These are phyloP conservation scores for Phyllotreta striolata DNA, from an alignment of 2,888 invertebrate genomes.

Conservation along the genomic window DNA sequence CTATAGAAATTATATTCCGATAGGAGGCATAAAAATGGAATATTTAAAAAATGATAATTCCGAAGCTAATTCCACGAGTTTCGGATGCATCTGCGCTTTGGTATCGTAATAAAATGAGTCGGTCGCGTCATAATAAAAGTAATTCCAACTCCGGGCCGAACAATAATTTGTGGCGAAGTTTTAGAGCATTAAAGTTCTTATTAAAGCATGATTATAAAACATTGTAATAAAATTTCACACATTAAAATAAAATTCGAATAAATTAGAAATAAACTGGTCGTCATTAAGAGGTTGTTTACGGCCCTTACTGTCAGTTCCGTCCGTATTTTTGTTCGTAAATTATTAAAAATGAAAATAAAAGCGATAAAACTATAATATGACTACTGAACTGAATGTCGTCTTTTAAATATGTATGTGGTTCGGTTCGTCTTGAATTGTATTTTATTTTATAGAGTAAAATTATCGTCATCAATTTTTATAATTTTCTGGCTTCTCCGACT, in stretches of 20 bases:
- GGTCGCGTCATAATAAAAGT: conserved; percentile 37
- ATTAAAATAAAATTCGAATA: conserved; percentile 64
- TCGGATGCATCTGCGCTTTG: conserved; percentile 29
- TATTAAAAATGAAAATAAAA: conserved; percentile 62
- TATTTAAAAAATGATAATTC: conserved; percentile 42
- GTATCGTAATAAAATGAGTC: conserved; percentile 29
- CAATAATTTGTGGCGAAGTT: conserved; percentile 58
- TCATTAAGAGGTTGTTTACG: conserved; percentile 62
- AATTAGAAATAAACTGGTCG: conserved; percentile 63
- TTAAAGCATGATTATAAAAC: conserved; percentile 64
- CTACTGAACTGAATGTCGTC: conserved; percentile 58
- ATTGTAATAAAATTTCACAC: conserved; percentile 63
- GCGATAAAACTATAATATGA: conserved; percentile 62
- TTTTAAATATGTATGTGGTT: conserved; percentile 50
- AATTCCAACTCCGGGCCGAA: conserved; percentile 36
- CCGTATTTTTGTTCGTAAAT: conserved; percentile 64
- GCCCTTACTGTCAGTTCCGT: conserved; percentile 59
- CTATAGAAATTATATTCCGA: conserved; percentile 11
- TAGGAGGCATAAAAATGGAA: conserved; percentile 28
- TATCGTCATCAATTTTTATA: conserved; percentile 45
- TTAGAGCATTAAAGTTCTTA: conserved; percentile 60
- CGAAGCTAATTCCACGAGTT: conserved; percentile 36
- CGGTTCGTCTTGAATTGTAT: conserved; percentile 50
- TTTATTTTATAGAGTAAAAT: conserved; percentile 56
- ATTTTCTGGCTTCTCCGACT: conserved; percentile 20